Conservation (phyloP, 2,797 vertebrate species). For the Acanthurus leucopareius region DNA sequence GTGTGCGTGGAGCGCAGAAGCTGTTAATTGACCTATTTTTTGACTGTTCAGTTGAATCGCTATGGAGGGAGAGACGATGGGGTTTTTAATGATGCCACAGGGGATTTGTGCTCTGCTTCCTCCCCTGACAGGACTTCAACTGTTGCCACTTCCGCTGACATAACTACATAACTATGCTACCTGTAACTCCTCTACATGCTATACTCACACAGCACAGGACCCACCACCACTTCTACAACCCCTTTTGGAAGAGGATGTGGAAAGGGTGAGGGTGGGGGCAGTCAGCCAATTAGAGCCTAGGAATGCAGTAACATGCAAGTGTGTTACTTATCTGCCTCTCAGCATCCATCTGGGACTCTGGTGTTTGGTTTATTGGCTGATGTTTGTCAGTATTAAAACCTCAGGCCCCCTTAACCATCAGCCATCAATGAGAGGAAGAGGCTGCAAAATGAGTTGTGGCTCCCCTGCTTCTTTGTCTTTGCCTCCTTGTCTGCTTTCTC, state of each 20-base stretch:
- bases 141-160: slow-evolving; percentile 49
- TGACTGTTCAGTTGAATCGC: slow-evolving; percentile 59
- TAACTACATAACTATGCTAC: slow-evolving; percentile 56
- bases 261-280: slow-evolving; percentile 45
- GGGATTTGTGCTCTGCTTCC: slow-evolving; percentile 56
- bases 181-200: slow-evolving; percentile 44
- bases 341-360: slow-evolving; percentile 79
- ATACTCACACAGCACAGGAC: slow-evolving; percentile 4
- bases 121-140: slow-evolving; percentile 59
- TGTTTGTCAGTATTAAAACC: slow-evolving; percentile 75
- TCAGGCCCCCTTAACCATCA: slow-evolving; percentile 67
- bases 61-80: slow-evolving; percentile 55
- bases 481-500: slow-evolving; percentile 45
- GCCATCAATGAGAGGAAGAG: slow-evolving; percentile 73
- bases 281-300: slow-evolving; percentile 63
- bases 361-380: slow-evolving; percentile 55
- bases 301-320: slow-evolving; percentile 74
- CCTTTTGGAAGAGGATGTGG: slow-evolving; percentile 38
- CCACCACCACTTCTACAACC: not conserved
- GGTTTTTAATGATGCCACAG: slow-evolving; percentile 75
- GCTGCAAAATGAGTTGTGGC: slow-evolving; percentile 67
- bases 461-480: slow-evolving; percentile 47
- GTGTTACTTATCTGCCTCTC: slow-evolving; percentile 60
- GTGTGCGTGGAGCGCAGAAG: slow-evolving; percentile 37
- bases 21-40: slow-evolving; percentile 79